These are phyloP conservation scores for Eurypyga helias DNA, from an alignment of 2,113 vertebrate species.

Conservation along the genomic window DNA sequence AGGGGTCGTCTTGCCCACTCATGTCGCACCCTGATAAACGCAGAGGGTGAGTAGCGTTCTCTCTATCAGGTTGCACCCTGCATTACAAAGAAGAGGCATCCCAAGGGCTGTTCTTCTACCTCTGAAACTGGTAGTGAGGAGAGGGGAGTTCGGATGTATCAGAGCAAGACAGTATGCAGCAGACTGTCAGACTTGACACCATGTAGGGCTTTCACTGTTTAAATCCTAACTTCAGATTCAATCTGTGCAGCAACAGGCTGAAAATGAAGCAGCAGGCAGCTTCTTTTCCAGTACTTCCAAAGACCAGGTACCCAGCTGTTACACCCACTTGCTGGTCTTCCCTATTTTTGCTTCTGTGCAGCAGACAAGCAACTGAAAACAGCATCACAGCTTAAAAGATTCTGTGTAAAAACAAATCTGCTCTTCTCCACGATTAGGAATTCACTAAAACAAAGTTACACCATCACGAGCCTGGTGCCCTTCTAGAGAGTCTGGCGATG, in stretches of 20 bases:
- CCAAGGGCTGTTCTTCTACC: neutral
- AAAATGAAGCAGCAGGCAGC: constrained; percentile 54
- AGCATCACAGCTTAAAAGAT: constrained; percentile 34
- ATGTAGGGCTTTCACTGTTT: constrained; percentile 66
- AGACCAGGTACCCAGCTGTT: constrained; percentile 71
- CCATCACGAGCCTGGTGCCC: neutral
- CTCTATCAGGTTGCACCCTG: neutral
- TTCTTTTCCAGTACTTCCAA: constrained; percentile 27
- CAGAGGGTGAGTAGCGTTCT: neutral
- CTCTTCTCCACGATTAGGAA: constrained; percentile 5
- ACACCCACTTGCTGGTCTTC: constrained; percentile 47
- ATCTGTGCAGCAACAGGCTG: constrained; percentile 52
- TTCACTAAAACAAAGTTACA: neutral
- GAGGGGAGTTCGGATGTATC: neutral
- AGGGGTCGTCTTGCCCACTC: neutral
- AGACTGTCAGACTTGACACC: constrained; percentile 54
- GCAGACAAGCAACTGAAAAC: neutral
- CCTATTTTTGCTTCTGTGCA: neutral
- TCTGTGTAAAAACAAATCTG: constrained; percentile 47
- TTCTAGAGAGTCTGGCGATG: neutral
- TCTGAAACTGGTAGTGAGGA: neutral
- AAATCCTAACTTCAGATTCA: constrained; percentile 48
- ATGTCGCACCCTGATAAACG: neutral
- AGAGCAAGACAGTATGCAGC: constrained; percentile 19
- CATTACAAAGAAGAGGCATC: neutral